These are phyloP conservation scores for Sebastes oblongus DNA, from an alignment of 2,797 vertebrate species.

Conservation along the genomic window DNA sequence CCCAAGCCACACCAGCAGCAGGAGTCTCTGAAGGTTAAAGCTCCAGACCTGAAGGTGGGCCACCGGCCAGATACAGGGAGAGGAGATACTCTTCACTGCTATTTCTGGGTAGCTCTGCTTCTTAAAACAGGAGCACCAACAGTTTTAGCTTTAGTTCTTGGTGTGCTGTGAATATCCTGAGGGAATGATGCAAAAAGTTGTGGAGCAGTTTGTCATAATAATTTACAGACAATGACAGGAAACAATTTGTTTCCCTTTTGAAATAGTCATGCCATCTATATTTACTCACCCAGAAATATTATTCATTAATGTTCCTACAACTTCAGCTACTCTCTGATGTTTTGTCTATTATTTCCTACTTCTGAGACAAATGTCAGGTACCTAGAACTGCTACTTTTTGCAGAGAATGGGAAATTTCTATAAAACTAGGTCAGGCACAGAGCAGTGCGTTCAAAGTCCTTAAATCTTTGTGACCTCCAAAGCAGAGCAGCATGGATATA, in stretches of 20 bases:
- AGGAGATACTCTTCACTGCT: slow-evolving; percentile 52
- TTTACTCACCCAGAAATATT: slow-evolving; percentile 20
- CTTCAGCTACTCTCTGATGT: not conserved
- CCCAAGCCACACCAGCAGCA: slow-evolving; percentile 67
- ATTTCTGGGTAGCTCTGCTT: slow-evolving; percentile 54
- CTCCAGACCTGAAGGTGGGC: slow-evolving; percentile 71
- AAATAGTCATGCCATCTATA: slow-evolving; percentile 20
- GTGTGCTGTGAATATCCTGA: not conserved
- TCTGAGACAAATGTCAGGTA: slow-evolving; percentile 49
- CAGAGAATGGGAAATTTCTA: slow-evolving; percentile 35
- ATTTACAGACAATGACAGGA: slow-evolving; percentile 16
- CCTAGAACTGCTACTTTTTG: slow-evolving; percentile 40
- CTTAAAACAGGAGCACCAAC: slow-evolving; percentile 28
- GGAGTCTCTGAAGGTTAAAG: slow-evolving; percentile 65
- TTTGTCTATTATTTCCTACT: slow-evolving; percentile 36
- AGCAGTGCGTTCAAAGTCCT: slow-evolving; percentile 41
- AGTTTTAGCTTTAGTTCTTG: slow-evolving; percentile 2
- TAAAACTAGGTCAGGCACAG: slow-evolving; percentile 67
- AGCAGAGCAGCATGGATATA: slow-evolving; percentile 21
- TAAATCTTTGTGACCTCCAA: slow-evolving; percentile 65
- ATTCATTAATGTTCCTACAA: slow-evolving; percentile 9
- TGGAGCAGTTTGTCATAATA: slow-evolving; percentile 2
- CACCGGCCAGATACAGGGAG: slow-evolving; percentile 43
- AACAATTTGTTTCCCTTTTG: slow-evolving; percentile 16
- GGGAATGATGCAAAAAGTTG: slow-evolving; percentile 4